These are phyloP conservation scores for Eumacrocentrus americanus DNA, from an alignment of 2,888 invertebrate species.

Conservation along the genomic window DNA sequence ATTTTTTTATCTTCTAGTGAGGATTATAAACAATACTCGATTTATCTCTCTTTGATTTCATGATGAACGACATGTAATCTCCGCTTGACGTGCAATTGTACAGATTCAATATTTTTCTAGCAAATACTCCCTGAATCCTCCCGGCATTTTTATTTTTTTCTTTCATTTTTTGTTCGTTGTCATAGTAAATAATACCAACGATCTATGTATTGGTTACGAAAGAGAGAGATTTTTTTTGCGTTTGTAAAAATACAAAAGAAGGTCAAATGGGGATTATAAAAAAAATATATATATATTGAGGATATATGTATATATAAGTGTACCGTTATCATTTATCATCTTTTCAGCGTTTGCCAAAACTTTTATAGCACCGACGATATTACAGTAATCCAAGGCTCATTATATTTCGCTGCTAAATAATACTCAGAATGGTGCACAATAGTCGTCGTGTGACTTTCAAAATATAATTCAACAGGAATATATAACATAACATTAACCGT, in stretches of 20 bases:
- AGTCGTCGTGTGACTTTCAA: background rate
- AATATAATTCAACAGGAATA: background rate
- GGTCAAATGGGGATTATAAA: background rate
- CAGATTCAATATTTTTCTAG: background rate
- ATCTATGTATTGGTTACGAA: background rate
- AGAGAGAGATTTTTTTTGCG: background rate
- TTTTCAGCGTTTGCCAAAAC: constrained; percentile 16
- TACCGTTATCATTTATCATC: constrained; percentile 27
- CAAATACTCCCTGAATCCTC: background rate
- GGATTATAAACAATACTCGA: no score
- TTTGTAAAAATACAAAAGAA: constrained; percentile 1
- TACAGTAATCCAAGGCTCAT: constrained; percentile 25
- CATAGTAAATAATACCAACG: background rate
- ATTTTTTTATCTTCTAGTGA: no score
- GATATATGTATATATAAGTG: background rate
- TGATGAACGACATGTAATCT: background rate
- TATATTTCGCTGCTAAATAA: constrained; percentile 22
- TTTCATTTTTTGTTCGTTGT: background rate
- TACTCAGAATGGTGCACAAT: constrained; percentile 14
- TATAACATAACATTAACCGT: constrained; percentile 16
- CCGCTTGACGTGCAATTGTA: background rate
- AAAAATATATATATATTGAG: constrained; percentile 1
- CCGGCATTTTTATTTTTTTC: background rate
- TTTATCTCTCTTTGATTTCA: background rate
- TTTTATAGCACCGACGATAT: constrained; percentile 13